Conservation (phyloP, 2,888 invertebrate species). For the Cantharis nigra region DNA sequence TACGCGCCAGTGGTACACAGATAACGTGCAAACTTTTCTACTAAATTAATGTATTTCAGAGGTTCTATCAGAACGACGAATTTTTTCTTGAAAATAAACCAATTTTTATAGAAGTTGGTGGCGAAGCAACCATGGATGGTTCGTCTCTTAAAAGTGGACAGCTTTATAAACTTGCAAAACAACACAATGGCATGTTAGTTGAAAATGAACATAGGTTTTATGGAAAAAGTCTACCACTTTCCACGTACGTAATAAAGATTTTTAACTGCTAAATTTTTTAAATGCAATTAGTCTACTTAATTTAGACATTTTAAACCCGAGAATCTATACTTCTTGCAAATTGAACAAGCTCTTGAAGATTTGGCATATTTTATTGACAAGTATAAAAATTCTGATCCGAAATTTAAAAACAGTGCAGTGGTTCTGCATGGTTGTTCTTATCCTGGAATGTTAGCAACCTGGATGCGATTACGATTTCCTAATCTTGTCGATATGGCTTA, state of each 20-base stretch:
- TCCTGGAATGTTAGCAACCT: slow-evolving; percentile 64
- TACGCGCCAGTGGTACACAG: no score
- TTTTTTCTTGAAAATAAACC: slow-evolving; percentile 60
- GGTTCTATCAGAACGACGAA: slow-evolving; percentile 60
- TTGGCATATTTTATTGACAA: neutral
- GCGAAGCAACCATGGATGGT: slow-evolving; percentile 71
- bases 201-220: slow-evolving; percentile 84
- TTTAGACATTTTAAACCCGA: neutral
- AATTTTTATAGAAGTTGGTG: slow-evolving; percentile 71
- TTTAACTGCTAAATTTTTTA: neutral
- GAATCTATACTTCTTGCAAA: neutral
- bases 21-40: no score
- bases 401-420: neutral
- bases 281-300: neutral
- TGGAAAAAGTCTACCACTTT: slow-evolving; percentile 71
- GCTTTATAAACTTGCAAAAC: slow-evolving; percentile 64
- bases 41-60: slow-evolving; percentile 46
- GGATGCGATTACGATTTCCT: slow-evolving; percentile 64
- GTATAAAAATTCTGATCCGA: neutral
- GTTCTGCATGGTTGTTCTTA: slow-evolving; percentile 64
- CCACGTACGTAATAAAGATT: slow-evolving; percentile 4
- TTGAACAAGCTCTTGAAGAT: neutral
- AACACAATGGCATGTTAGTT: slow-evolving; percentile 66
- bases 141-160: slow-evolving; percentile 65
- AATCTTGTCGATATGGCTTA: slow-evolving; percentile 62